Evolutionary conservation across 2,113 vertebrate species (phyloP).

Genomic region (Callorhinus ursinus): DNA sequence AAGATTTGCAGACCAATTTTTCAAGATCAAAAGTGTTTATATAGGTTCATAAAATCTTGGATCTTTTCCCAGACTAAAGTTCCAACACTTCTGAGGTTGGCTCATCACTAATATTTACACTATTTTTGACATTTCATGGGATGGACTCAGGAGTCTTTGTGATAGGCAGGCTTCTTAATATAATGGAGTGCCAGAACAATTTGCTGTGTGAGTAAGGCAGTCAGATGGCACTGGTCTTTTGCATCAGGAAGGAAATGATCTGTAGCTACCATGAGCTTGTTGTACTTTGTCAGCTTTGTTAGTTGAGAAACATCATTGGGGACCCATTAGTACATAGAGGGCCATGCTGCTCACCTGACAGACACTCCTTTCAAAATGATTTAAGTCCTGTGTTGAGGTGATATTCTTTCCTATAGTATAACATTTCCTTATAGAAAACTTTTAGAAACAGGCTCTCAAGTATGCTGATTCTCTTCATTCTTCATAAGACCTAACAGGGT

Average conservation of each 20-base stretch:
- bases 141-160: neutral
- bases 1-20: conserved; percentile 72
- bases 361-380: neutral
- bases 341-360: neutral
- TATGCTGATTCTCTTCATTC: neutral
- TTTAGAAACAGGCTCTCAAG: conserved; percentile 8
- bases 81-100: conserved; percentile 48
- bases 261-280: neutral
- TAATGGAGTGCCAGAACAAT: neutral
- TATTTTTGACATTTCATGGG: conserved; percentile 44
- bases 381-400: neutral
- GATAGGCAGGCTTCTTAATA: conserved; percentile 15
- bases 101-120: conserved; percentile 71
- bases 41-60: conserved; percentile 70
- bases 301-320: neutral
- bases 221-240: neutral
- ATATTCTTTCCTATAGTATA: neutral
- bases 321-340: neutral
- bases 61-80: conserved; percentile 66
- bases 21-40: conserved; percentile 76
- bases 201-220: neutral
- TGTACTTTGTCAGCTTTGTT: neutral
- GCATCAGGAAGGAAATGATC: conserved; percentile 56
- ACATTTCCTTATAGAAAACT: conserved; percentile 26
- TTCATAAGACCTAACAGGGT: neutral